These are phyloP conservation scores for Dendronephthya gigantea DNA, from an alignment of 64 coral and sea anemone genomes.

Conservation along the genomic window DNA sequence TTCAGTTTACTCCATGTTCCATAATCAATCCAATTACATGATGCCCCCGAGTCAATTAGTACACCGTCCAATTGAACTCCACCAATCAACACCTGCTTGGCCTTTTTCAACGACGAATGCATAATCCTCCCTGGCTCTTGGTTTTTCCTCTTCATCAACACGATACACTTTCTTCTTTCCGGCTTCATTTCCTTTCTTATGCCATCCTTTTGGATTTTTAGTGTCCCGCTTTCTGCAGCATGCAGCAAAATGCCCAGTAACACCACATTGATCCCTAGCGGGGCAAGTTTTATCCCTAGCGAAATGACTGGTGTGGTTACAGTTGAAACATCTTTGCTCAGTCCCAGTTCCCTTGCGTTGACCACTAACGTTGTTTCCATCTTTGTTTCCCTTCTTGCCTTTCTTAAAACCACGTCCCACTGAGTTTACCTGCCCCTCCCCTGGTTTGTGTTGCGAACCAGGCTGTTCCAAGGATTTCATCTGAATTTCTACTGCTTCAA, in stretches of 20 bases:
- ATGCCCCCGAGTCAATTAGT: constrained; percentile 41
- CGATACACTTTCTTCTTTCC: constrained; percentile 21
- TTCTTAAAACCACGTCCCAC: no score
- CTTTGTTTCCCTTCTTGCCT: no score
- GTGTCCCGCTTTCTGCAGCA: constrained; percentile 13
- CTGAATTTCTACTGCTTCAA: constrained; percentile 12
- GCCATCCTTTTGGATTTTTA: not conserved
- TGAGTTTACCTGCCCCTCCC: constrained; percentile 22
- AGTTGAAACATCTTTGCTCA: constrained; percentile 9
- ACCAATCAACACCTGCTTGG: not conserved
- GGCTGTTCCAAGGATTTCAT: constrained; percentile 18
- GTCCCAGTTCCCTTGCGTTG: no score
- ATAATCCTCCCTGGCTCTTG: not conserved
- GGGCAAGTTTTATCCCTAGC: not conserved
- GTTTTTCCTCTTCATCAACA: not conserved
- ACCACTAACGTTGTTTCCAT: no score
- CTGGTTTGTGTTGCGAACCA: no score
- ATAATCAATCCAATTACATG: constrained; percentile 36
- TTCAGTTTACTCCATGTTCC: constrained; percentile 26
- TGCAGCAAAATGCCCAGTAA: not conserved
- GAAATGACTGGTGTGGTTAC: constrained; percentile 18
- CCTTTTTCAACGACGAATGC: constrained; percentile 29
- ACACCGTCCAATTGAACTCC: constrained; percentile 13
- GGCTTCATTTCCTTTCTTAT: not conserved
- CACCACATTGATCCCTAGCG: constrained; percentile 14